Base-by-base conservation (phyloP, 2,888 invertebrate species). In the Epistrophella euchroma region DNA sequence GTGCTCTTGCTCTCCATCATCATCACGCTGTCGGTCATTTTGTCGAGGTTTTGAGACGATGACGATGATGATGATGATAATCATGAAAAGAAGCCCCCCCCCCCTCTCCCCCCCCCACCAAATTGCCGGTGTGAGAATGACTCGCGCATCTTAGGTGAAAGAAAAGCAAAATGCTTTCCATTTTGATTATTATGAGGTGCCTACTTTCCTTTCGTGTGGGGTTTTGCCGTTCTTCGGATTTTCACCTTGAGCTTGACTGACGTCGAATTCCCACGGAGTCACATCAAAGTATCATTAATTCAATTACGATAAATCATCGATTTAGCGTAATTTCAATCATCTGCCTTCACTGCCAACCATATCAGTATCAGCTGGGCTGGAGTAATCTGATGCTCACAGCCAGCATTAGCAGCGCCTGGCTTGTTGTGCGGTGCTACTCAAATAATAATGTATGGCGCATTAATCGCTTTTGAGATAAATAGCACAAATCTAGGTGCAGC, bases 211-310 rank as follows among this genome's bases (percentile, higher is more conserved):
- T 86, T 86, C 56, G 72, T 76, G 80, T 32, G 56, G 32, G 84
- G 75, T 58, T 66, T 55, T 9, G 32, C 79, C 75, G 76, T 85
- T 85, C 76, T 85, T 76, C 64, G 40, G 72, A 62, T 85, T 74
- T 86, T 86, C 86, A 81, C 77, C 86, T 86, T 81, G n/a, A n/a
- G n/a, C n/a, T n/a, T n/a, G n/a, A n/a, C n/a, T n/a, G 86, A 77
- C 37, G 77, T 56, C 19, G 40, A 86, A 81, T 86, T 86, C 86
- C 81, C 86, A 86, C 86, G 86, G 70, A 81, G 77, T 86, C 86
- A 77, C 86, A 81, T 77, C 76, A 77, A 77, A 66, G 81, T 81
- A 76, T 81, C 86, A 86, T 81, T 74, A 77, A 86, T 86, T 81
- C 86, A 86, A 86, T 86, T 86, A 81, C 81, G 73, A 86, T 86